Evolutionary conservation across 2,113 vertebrate species (phyloP).

Genomic region (Odobenus rosmarus): DNA sequence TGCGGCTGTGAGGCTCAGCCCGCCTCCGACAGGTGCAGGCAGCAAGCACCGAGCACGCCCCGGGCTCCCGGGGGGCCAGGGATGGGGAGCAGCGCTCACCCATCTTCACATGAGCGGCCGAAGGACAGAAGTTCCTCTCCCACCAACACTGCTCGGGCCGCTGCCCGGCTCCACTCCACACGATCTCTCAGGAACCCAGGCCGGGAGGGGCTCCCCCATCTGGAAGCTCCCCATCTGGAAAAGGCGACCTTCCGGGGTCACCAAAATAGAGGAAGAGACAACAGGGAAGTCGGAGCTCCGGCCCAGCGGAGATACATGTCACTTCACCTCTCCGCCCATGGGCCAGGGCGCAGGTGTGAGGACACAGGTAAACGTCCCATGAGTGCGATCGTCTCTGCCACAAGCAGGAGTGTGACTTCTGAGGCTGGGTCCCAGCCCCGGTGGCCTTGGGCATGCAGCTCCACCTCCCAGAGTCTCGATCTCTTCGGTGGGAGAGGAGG

Average conservation of each 20-base stretch:
- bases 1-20: not conserved
- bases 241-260: not conserved
- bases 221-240: not conserved
- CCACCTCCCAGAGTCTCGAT: not conserved
- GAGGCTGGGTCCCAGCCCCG: not conserved
- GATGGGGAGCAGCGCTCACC: rapidly evolving
- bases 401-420: rapidly evolving
- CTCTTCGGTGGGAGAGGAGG: not conserved
- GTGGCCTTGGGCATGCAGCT: not conserved
- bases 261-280: not conserved
- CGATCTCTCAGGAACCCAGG: not conserved
- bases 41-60: rapidly evolving
- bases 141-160: not conserved
- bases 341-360: not conserved
- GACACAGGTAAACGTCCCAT: rapidly evolving
- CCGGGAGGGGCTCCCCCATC: not conserved
- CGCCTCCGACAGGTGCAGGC: rapidly evolving
- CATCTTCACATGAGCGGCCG: not conserved
- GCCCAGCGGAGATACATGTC: not conserved
- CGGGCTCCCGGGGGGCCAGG: not conserved
- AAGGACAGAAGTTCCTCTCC: not conserved
- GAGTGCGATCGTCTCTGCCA: rapidly evolving
- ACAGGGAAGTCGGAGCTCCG: not conserved
- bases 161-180: not conserved
- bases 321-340: not conserved